Evolutionary conservation across 2,113 vertebrate genomes (phyloP), one percentile per base, ranked within the genome.

Genomic region (Nothobranchius kuhntae): DNA sequence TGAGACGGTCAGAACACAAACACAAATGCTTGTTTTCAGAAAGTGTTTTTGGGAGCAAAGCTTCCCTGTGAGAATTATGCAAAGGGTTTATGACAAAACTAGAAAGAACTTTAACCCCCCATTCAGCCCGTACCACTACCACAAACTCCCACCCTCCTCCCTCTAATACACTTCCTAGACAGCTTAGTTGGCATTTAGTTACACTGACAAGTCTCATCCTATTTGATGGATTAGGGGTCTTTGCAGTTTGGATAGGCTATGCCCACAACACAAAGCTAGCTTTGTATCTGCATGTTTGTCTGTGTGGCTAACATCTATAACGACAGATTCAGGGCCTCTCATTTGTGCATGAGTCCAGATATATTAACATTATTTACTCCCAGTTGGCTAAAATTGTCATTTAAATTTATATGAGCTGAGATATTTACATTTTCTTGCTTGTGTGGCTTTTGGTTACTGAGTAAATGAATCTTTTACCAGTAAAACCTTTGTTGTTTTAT

Each of bases 151-250:
- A 21, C 68, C 54, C 56, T 55, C 11, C 40, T 46, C 17, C 42
- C 9, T 80, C 70, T 85, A 85, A 84, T 85, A 42, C 68, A 66
- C 75, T 69, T 85, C 71, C 83, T 85, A 89, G 75, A 83, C 87
- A 77, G 76, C 78, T 90, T 86, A 86, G 71, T n/a, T 77, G 61
- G 82, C 65, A 70, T 85, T 68, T 69, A 77, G 75, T 85, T 76
- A 71, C 53, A 59, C 62, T 62, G 35, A 38, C 68, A 72, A 47
- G 76, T 83, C 75, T 87, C 79, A 79, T 85, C 82, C 76, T 74
- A 71, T 86, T 87, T 86, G 67, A 61, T 63, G 87, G 89, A 91
- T 90, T 90, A 87, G 52, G 61, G 35, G 65, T 71, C 36, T 36
- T 73, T 61, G 73, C 82, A 81, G 82, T 83, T 83, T 71, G 80